Evolutionary conservation across 2,888 invertebrate genomes (phyloP).

Genomic region (Drosophila tanythrix): DNA sequence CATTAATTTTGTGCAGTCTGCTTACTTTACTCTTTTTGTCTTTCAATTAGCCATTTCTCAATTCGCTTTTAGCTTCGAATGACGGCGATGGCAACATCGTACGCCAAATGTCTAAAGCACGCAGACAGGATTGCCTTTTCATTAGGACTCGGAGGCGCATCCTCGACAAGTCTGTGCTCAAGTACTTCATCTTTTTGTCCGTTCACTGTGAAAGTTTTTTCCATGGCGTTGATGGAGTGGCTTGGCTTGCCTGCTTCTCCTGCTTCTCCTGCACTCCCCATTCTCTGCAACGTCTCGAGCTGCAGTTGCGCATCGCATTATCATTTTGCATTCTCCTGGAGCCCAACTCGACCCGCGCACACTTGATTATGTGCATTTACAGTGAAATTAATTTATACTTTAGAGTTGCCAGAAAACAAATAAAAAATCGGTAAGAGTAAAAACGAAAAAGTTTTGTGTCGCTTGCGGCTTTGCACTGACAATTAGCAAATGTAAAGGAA

Average conservation of each 20-base stretch:
- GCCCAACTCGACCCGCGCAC: constrained; percentile 36
- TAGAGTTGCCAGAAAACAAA: constrained; percentile 47
- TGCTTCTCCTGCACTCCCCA: background rate
- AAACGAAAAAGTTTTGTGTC: constrained; percentile 58
- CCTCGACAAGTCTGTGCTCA: constrained; percentile 49
- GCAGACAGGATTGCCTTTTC: constrained; percentile 58
- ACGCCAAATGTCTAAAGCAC: constrained; percentile 43
- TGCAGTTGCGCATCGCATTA: constrained; percentile 20
- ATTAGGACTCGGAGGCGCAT: constrained; percentile 47
- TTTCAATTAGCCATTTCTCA: constrained; percentile 63
- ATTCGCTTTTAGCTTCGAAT: constrained; percentile 25
- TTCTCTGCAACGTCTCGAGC: background rate
- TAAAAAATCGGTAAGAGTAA: constrained; percentile 12
- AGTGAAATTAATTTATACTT: constrained; percentile 78
- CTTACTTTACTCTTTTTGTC: constrained; percentile 36
- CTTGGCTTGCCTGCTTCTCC: background rate
- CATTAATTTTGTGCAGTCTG: constrained; percentile 20
- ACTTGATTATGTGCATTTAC: constrained; percentile 78
- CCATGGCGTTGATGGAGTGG: constrained; percentile 59
- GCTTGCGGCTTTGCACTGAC: constrained; percentile 68
- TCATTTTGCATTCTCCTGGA: constrained; percentile 25
- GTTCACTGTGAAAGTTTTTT: constrained; percentile 55
- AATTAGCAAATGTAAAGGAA: constrained; percentile 67
- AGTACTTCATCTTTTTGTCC: constrained; percentile 61
- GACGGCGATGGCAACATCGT: constrained; percentile 23